phyloP scores from a whole-genome alignment of 2,888 invertebrate species.

The Carabus problematicus region DNA sequence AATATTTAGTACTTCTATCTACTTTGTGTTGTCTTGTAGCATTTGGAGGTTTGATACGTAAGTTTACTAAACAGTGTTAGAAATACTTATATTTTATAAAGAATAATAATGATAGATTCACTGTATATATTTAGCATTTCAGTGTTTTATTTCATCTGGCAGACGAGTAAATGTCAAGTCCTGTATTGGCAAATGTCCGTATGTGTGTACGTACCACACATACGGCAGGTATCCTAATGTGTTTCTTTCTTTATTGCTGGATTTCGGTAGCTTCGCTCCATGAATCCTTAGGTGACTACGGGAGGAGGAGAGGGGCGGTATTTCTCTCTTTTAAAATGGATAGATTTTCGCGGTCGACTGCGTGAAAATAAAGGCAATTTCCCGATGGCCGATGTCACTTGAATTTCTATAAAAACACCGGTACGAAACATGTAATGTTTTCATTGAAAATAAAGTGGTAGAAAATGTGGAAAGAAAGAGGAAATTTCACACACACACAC shows the following conservation, averaged over 20 bases:
- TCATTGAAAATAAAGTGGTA: conserved; percentile 33
- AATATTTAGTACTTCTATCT: too few species aligned
- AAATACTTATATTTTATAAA: too few species aligned
- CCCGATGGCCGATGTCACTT: conserved; percentile 25
- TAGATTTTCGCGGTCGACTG: conserved; percentile 25
- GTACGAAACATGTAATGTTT: conserved; percentile 34
- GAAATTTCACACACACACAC: background rate
- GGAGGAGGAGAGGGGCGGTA: background rate
- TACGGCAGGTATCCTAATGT: background rate
- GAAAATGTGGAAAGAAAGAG: conserved; percentile 25
- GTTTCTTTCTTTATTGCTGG: conserved; percentile 12
- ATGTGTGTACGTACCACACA: background rate
- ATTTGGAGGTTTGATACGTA: too few species aligned
- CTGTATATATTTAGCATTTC: too few species aligned
- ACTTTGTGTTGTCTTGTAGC: too few species aligned
- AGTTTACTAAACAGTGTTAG: too few species aligned
- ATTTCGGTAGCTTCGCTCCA: background rate
- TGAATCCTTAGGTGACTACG: background rate
- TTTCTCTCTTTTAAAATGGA: conserved; percentile 30
- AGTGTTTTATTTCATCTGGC: too few species aligned
- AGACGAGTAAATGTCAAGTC: too few species aligned
- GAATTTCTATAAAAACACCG: conserved; percentile 35
- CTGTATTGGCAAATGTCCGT: too few species aligned
- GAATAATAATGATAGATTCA: too few species aligned
- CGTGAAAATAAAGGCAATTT: conserved; percentile 35